Base-by-base conservation (phyloP, 2,888 invertebrate genomes). In the Lochmaea capreae region DNA sequence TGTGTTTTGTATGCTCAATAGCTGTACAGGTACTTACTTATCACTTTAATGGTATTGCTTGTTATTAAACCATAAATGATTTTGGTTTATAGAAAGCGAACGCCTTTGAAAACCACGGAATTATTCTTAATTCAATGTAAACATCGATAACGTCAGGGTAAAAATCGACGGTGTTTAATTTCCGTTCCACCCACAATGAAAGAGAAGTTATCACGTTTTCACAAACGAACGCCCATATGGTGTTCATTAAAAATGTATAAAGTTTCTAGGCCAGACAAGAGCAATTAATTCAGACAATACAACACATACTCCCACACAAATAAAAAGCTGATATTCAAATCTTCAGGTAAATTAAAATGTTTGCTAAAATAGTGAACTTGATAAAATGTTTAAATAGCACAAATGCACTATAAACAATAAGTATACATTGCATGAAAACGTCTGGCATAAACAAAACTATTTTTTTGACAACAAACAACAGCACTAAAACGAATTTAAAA, bases 131-230 rank as follows among this genome's bases (percentile, higher is more conserved):
- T 62, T 52, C 57, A 63, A 9, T 42, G 57, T 59, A 74, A 71
- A 67, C 65, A 65, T n/a, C 43, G 54, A 73, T 72, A 67, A 61
- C 65, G 22, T 58, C 62, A 33, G 18, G 57, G 43, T 73, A 72
- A 65, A 67, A 63, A 54, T 70, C 63, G 54, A 71, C 52, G 49
- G 26, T 66, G 43, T 49, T 77, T 77, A 72, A 72, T 65, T 72
- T 70, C 71, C 68, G 67, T 67, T 49, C 75, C 75, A 65, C 77
- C 77, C 71, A 70, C 74, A 70, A 63, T 75, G 72, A 69, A 71
- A 70, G 39, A 67, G 65, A 72, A 75, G 66, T 75, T 72, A 77
- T 74, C 77, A 75, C 65, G 75, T 59, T 72, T 75, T 75, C 65
- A 49, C 43, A 43, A 46, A 68, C 65, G 67, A 67, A 69, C 68